A percentile compares a stretch with the other conserved stretches of the same genome.
Evolutionary conservation across 2,888 invertebrate species (phyloP).

Genomic region (Monopis laevigella): DNA sequence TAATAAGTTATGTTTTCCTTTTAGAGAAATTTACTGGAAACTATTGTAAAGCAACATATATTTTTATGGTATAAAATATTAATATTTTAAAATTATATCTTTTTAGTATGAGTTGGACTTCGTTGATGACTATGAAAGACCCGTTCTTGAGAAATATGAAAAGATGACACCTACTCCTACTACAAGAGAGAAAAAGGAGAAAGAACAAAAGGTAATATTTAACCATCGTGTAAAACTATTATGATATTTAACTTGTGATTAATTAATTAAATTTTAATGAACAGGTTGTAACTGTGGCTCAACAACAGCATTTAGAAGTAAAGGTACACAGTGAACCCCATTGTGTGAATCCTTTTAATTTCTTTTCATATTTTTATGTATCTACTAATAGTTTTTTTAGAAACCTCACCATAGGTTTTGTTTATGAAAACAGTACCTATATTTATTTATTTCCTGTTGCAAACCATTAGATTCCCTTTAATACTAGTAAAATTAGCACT

Average conservation of each 20-base stretch:
- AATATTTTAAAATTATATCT: background rate
- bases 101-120: slow-evolving; percentile 58
- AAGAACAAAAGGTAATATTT: slow-evolving; percentile 53
- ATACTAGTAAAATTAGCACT: too few relatives aligned
- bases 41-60: background rate
- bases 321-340: slow-evolving; percentile 36
- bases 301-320: slow-evolving; percentile 42
- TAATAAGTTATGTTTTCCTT: too few relatives aligned
- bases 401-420: too few relatives aligned
- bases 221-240: too few relatives aligned
- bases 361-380: background rate
- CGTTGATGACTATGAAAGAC: slow-evolving; percentile 80
- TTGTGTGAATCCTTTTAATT: background rate
- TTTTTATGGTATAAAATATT: background rate
- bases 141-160: slow-evolving; percentile 78
- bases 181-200: slow-evolving; percentile 58
- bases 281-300: slow-evolving; percentile 45
- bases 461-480: too few relatives aligned
- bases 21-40: background rate
- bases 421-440: too few relatives aligned
- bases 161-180: slow-evolving; percentile 63
- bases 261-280: slow-evolving; percentile 15
- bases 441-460: too few relatives aligned
- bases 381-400: too few relatives aligned
- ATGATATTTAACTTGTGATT: background rate